Evolutionary conservation across 1,140 invertebrate genomes (phyloP).

Genomic region (Panagrolaimus sp.): DNA sequence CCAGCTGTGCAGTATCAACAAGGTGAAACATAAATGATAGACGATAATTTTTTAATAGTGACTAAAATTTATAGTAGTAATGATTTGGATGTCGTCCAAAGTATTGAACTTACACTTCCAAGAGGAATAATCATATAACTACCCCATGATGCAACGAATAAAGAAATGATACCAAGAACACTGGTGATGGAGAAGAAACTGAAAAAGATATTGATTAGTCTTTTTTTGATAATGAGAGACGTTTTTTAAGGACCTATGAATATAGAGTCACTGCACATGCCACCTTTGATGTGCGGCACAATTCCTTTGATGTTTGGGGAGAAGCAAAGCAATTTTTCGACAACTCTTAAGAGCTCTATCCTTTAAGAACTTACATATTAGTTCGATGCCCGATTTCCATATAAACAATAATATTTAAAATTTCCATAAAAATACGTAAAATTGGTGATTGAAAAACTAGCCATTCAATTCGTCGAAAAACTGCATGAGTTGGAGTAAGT

Average conservation of each 20-base stretch:
- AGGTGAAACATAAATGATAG: conserved; percentile 46
- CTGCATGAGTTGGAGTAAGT: conserved; percentile 29
- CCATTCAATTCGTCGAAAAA: conserved; percentile 48
- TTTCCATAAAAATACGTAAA: conserved; percentile 42
- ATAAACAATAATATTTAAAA: conserved; percentile 50
- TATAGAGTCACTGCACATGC: too few species aligned
- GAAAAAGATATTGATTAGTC: neutral
- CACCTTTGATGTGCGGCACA: too few species aligned
- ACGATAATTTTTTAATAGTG: conserved; percentile 26
- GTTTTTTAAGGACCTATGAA: too few species aligned
- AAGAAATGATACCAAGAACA: conserved; percentile 45
- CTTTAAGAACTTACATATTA: conserved; percentile 7
- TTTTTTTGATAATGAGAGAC: neutral
- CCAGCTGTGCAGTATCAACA: conserved; percentile 48
- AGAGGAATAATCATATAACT: conserved; percentile 50
- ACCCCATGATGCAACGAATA: conserved; percentile 54
- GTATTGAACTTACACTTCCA: conserved; percentile 37
- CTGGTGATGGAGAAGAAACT: conserved; percentile 52
- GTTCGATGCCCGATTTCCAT: conserved; percentile 42
- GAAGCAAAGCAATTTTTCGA: too few species aligned
- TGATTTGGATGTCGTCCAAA: neutral
- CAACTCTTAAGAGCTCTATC: too few species aligned
- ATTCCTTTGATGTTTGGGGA: too few species aligned
- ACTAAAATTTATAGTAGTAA: neutral
- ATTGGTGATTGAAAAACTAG: conserved; percentile 52